Percentiles rank a stretch among this genome's conserved stretches.
phyloP scores from a whole-genome alignment of 2,888 invertebrate species.

The Meteorus colon region DNA sequence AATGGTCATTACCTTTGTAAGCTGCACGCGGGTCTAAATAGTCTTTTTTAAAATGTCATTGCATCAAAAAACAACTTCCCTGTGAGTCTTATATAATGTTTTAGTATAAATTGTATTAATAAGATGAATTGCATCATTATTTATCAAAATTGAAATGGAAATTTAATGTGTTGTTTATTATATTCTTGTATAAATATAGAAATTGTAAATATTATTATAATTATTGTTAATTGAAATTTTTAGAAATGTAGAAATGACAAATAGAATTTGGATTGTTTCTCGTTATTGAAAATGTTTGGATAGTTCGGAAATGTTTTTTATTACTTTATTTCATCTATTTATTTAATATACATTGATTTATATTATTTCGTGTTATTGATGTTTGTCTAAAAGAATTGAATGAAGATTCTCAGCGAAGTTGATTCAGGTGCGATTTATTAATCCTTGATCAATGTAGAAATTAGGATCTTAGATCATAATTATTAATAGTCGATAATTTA shows the following conservation, averaged over 20 bases:
- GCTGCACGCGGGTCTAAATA: constrained; percentile 71
- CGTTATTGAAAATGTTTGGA: neutral
- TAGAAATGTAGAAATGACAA: neutral
- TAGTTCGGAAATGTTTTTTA: neutral
- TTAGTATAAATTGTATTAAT: neutral
- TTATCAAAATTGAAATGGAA: neutral
- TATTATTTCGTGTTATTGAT: neutral
- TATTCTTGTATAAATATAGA: neutral
- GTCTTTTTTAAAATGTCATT: constrained; percentile 60
- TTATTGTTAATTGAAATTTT: neutral
- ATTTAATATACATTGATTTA: neutral
- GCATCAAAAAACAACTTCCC: constrained; percentile 21
- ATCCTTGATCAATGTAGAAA: constrained; percentile 47
- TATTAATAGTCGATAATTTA: constrained; percentile 20
- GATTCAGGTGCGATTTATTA: constrained; percentile 31
- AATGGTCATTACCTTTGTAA: constrained; percentile 60
- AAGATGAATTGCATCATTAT: neutral
- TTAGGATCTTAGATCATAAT: constrained; percentile 49
- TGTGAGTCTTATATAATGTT: constrained; percentile 24
- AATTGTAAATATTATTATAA: constrained; percentile 3
- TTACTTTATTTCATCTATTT: neutral
- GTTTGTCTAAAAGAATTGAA: neutral
- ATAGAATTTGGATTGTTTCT: neutral
- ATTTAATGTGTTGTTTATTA: neutral
- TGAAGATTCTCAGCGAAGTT: constrained; percentile 29